These are phyloP conservation scores for Carettochelys insculpta DNA, from an alignment of 2,113 vertebrate genomes.

Conservation along the genomic window DNA sequence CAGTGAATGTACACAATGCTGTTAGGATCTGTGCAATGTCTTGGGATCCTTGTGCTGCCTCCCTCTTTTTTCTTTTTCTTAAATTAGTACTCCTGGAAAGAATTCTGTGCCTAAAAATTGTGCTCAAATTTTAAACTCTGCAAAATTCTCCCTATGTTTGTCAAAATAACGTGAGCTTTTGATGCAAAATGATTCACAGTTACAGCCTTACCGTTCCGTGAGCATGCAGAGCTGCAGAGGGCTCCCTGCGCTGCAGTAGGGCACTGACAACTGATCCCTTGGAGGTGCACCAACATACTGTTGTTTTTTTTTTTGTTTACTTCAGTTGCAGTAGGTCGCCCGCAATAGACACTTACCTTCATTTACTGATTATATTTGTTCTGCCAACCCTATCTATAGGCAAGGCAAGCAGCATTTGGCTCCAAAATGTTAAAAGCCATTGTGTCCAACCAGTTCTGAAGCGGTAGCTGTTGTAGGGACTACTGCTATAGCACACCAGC, in stretches of 20 bases:
- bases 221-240: neutral
- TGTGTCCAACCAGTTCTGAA: too few species aligned
- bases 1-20: neutral
- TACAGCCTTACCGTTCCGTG: too few species aligned
- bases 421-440: neutral
- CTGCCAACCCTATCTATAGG: neutral
- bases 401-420: neutral
- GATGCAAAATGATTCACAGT: too few species aligned
- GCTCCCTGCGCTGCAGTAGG: neutral
- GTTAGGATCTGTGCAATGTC: neutral
- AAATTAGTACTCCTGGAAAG: too few species aligned
- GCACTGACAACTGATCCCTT: neutral
- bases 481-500: too few species aligned
- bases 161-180: too few species aligned
- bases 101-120: too few species aligned
- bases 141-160: too few species aligned
- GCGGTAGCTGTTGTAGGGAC: too few species aligned
- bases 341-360: neutral
- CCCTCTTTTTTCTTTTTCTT: neutral
- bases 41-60: neutral
- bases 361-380: too few species aligned
- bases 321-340: neutral
- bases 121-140: too few species aligned
- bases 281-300: neutral
- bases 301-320: neutral